These are phyloP conservation scores for Plecturocebus donacophilus DNA, from an alignment of 2,113 vertebrate genomes.

Conservation along the genomic window DNA sequence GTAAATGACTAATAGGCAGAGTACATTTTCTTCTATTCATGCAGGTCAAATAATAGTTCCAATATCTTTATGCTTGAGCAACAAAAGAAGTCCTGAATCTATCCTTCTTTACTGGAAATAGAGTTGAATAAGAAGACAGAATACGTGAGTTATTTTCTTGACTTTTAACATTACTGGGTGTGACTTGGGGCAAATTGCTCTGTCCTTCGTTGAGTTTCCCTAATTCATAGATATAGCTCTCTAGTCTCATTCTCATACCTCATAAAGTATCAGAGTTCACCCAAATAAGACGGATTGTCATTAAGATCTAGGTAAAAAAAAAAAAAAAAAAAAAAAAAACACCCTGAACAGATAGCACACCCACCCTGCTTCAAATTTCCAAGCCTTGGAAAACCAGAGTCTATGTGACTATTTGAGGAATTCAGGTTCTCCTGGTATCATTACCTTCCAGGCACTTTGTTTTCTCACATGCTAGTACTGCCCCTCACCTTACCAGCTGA, in stretches of 20 bases:
- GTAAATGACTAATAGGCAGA: background rate
- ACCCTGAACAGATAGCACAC: background rate
- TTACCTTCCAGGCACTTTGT: background rate
- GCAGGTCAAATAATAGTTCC: background rate
- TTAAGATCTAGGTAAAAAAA: background rate
- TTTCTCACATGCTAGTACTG: background rate
- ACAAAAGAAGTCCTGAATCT: background rate
- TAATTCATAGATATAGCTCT: background rate
- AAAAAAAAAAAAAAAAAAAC: too few species aligned
- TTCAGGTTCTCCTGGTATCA: background rate
- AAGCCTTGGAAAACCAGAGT: background rate
- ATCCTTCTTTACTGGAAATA: background rate
- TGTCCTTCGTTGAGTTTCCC: background rate
- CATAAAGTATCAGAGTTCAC: background rate
- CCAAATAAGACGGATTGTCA: background rate
- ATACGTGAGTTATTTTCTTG: background rate
- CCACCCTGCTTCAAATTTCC: background rate
- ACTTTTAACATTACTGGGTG: background rate
- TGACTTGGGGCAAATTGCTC: background rate
- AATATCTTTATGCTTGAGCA: constrained; percentile 12
- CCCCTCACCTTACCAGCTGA: background rate
- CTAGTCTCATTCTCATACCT: background rate
- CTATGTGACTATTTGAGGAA: background rate
- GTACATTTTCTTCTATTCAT: constrained; percentile 5
- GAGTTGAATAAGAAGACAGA: background rate